Conservation (phyloP, 2,113 vertebrate species). For the Anser cygnoides region DNA sequence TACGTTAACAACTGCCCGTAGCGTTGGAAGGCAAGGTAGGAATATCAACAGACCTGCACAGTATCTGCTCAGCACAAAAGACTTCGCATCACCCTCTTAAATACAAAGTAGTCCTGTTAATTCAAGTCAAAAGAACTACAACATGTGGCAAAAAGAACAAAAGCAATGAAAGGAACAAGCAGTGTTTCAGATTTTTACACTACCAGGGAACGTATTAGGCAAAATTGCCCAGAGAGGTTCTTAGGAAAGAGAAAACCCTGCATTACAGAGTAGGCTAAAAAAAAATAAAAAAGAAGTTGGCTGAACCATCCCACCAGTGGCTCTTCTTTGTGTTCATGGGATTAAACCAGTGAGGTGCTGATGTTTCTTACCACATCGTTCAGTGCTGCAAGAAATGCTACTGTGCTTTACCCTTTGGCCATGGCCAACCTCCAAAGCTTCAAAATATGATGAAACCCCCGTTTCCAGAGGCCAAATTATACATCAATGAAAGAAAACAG, state of each 20-base stretch:
- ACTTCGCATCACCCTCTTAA: not conserved
- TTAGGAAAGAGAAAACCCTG: not conserved
- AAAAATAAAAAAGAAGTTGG: not conserved
- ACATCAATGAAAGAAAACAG: not conserved
- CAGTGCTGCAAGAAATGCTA: not conserved
- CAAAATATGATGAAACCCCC: not conserved
- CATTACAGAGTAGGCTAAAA: not conserved
- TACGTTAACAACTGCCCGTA: not conserved
- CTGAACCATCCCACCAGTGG: not conserved
- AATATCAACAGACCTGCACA: not conserved
- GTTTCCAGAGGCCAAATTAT: not conserved
- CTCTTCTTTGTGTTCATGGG: not conserved
- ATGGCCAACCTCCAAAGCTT: not conserved
- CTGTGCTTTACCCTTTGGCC: not conserved
- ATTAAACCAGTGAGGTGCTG: not conserved
- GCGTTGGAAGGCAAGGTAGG: not conserved
- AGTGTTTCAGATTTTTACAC: not conserved
- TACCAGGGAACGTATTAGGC: not conserved
- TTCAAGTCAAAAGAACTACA: not conserved
- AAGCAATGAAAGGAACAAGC: not conserved
- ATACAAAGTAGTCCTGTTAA: not conserved
- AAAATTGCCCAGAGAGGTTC: not conserved
- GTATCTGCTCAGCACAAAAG: constrained; percentile 5
- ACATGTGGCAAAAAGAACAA: not conserved
- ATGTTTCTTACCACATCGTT: not conserved